Evolutionary conservation across 2,113 vertebrate genomes (phyloP), one percentile per base, ranked within the genome.

Genomic region (Centropus unirufus): DNA sequence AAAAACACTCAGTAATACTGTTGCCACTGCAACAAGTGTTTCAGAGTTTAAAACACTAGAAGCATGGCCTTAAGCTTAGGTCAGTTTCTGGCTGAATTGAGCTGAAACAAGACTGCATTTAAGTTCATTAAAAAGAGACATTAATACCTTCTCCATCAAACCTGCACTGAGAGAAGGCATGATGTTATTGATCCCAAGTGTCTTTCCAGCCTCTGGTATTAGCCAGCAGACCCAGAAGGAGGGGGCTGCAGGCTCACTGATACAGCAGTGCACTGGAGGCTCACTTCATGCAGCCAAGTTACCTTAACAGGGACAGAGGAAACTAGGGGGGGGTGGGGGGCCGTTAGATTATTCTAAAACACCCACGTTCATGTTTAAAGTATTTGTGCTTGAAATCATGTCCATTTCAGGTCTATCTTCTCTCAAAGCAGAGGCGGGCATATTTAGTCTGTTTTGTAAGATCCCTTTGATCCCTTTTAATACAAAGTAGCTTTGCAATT

Each of bases 131-230:
- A 22, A 61, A 74, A 62, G 12, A 16, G 27, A 18, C 6, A 40
- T 17, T 8, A 34, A 24, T n/a, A 36, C 34, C 14, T 61, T 47
- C 14, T 86, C 29, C 13, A 21, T 18, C 26, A 70, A 64, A 73
- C 10, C 11, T 46, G 46, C 0, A 3, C 29, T 1, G 1, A 74
- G 54, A 54, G 23, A 47, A 66, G 32, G 36, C 42, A n/a, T 29
- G 63, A 36, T 73, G 70, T 32, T 52, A 30, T n/a, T 0, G 0
- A 10, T 30, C 7, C 7, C 1, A 17, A 49, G 30, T 36, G 11
- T 32, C 29, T 20, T 30, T 49, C 11, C 5, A 9, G 74, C 23
- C 17, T 49, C 15, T 8, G 34, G 34, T 15, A 19, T 14, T 14
- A 39, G 74, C 21, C 8, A 27, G 57, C 66, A 70, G 40, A 47